Evolutionary conservation across 1,140 invertebrate genomes (phyloP).

Genomic region (Phenacoccus solenopsis): DNA sequence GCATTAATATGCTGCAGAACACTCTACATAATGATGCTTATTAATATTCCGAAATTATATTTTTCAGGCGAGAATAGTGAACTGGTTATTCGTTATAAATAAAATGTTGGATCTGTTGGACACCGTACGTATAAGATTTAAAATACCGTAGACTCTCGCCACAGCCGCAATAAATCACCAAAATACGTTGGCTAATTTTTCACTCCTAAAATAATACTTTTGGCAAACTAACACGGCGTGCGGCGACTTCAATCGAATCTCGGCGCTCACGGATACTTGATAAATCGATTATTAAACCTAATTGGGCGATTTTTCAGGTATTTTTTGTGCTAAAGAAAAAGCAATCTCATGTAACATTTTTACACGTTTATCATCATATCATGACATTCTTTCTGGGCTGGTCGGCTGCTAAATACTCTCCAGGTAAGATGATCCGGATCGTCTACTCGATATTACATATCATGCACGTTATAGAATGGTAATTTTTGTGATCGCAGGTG

Average conservation of each 20-base stretch:
- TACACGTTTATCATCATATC: conserved; percentile 49
- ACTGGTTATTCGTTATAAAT: conserved; percentile 51
- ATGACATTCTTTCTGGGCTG: conserved; percentile 38
- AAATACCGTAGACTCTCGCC: not conserved
- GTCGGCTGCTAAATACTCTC: conserved; percentile 38
- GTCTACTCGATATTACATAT: too few species aligned
- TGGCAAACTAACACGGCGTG: not conserved
- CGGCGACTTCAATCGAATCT: not conserved
- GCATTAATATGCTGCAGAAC: too few species aligned
- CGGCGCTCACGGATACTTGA: too few species aligned
- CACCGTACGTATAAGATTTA: conserved; percentile 21
- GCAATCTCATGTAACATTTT: conserved; percentile 44
- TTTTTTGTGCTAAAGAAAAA: conserved; percentile 50
- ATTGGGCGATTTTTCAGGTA: conserved; percentile 35
- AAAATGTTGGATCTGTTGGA: conserved; percentile 34
- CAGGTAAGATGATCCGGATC: conserved; percentile 33
- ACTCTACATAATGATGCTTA: too few species aligned
- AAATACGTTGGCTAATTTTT: not conserved
- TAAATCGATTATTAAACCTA: conserved; percentile 7
- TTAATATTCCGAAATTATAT: too few species aligned
- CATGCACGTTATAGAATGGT: too few species aligned
- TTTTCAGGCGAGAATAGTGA: conserved; percentile 47
- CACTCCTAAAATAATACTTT: too few species aligned
- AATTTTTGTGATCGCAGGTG: too few species aligned
- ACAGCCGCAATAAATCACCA: not conserved